Evolutionary conservation across 2,888 invertebrate species (phyloP).

Genomic region (Amblyteles armatorius): DNA sequence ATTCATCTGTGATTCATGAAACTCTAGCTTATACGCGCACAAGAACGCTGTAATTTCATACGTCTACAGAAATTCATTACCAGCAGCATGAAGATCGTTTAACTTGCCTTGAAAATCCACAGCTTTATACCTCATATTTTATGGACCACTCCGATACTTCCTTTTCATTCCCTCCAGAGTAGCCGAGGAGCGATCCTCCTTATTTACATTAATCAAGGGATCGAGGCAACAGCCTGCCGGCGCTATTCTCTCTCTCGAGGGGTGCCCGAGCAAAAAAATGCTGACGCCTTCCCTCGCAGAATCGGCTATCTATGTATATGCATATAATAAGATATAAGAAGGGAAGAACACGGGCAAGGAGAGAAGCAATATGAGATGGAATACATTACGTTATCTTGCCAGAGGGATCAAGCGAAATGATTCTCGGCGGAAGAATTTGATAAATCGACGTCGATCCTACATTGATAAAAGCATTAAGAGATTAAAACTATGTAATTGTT

Average conservation of each 20-base stretch:
- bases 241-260: conserved; percentile 37
- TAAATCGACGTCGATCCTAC: neutral
- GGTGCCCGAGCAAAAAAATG: conserved; percentile 45
- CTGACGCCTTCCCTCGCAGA: conserved; percentile 45
- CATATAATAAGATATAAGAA: conserved; percentile 24
- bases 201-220: conserved; percentile 67
- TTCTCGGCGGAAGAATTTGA: neutral
- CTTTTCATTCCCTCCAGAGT: conserved; percentile 60
- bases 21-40: neutral
- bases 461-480: neutral
- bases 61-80: conserved; percentile 1
- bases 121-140: conserved; percentile 43
- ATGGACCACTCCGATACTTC: conserved; percentile 52
- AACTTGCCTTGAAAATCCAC: conserved; percentile 29
- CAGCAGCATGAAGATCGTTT: conserved; percentile 44
- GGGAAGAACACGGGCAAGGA: conserved; percentile 34
- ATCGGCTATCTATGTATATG: neutral
- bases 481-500: no score
- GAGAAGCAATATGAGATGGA: conserved; percentile 37
- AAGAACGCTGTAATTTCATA: neutral
- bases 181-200: conserved; percentile 69
- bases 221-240: conserved; percentile 17
- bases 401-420: neutral
- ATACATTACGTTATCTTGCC: conserved; percentile 33
- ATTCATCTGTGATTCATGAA: neutral